Conservation (phyloP, 92 coral and sea anemone genomes). For the Actinostola sp. region DNA sequence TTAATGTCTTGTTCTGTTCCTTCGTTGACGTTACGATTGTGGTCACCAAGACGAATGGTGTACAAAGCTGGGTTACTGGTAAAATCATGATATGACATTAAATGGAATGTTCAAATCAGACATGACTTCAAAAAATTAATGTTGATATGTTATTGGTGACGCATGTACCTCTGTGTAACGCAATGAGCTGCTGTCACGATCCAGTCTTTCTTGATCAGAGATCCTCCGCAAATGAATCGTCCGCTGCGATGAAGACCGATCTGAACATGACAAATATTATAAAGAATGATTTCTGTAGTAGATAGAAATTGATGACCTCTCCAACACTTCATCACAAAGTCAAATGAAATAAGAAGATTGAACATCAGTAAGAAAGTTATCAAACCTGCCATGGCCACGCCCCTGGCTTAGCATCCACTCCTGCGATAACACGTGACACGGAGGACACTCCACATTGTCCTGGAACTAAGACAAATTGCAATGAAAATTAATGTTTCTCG, state of each 20-base stretch:
- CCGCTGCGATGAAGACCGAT: constrained; percentile 56
- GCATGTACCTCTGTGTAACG: constrained; percentile 36
- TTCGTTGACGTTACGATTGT: constrained; percentile 64
- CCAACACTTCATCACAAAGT: no score
- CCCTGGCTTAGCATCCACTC: constrained; percentile 73
- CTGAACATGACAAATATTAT: constrained; percentile 22
- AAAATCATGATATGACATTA: no score
- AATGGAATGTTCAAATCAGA: no score
- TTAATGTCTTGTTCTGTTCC: constrained; percentile 62
- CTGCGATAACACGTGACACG: constrained; percentile 73
- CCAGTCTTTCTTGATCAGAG: constrained; percentile 59
- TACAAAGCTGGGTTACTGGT: constrained; percentile 20
- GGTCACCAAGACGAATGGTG: constrained; percentile 73
- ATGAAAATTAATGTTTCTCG: not conserved
- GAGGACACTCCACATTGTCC: constrained; percentile 26
- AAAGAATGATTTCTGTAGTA: no score
- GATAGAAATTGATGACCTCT: no score
- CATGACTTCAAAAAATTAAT: no score
- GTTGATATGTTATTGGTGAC: no score
- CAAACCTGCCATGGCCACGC: constrained; percentile 51
- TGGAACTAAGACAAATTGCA: not conserved
- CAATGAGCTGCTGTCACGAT: constrained; percentile 85
- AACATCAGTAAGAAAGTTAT: not conserved
- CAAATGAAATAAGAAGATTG: not conserved
- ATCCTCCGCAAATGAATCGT: constrained; percentile 75